A percentile compares a stretch with the other conserved stretches of the same genome.
These are phyloP conservation scores for Patiria miniata DNA, from an alignment of 35 echinoderm and acorn worm species.

Conservation along the genomic window DNA sequence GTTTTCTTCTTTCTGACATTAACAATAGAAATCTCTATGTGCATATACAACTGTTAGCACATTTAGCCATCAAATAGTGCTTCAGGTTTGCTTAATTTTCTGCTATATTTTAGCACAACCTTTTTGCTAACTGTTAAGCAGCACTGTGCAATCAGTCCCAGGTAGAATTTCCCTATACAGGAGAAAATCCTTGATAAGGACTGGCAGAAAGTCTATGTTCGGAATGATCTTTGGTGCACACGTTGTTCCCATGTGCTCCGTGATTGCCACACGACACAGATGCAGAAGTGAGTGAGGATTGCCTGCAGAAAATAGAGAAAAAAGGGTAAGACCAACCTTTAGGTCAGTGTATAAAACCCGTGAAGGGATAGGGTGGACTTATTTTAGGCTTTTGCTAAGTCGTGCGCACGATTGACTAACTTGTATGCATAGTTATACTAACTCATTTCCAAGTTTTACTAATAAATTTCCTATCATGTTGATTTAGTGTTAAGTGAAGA, in stretches of 20 bases:
- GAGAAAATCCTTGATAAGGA: slow-evolving; percentile 68
- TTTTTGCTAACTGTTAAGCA: too few relatives aligned
- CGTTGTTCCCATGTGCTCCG: slow-evolving; percentile 43
- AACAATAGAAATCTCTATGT: too few relatives aligned
- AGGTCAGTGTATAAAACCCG: background rate
- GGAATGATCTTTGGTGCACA: slow-evolving; percentile 38
- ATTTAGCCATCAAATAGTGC: too few relatives aligned
- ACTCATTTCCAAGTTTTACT: background rate
- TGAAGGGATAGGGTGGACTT: background rate
- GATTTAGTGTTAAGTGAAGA: background rate
- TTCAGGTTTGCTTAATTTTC: too few relatives aligned
- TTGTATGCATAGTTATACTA: background rate
- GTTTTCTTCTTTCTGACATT: too few relatives aligned
- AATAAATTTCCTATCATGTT: background rate
- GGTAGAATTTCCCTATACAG: slow-evolving; percentile 40
- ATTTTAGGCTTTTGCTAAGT: background rate
- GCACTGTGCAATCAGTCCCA: too few relatives aligned
- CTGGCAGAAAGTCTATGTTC: slow-evolving; percentile 59
- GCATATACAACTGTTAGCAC: too few relatives aligned
- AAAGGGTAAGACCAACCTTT: background rate
- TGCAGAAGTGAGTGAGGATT: slow-evolving; percentile 69
- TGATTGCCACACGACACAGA: slow-evolving; percentile 60
- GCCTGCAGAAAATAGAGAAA: slow-evolving; percentile 36
- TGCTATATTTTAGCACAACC: too few relatives aligned
- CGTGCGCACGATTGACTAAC: too few relatives aligned